A percentile compares a stretch with the other conserved stretches of the same genome.
These are phyloP conservation scores for Autographa gamma DNA, from an alignment of 2,888 invertebrate genomes.

Conservation along the genomic window DNA sequence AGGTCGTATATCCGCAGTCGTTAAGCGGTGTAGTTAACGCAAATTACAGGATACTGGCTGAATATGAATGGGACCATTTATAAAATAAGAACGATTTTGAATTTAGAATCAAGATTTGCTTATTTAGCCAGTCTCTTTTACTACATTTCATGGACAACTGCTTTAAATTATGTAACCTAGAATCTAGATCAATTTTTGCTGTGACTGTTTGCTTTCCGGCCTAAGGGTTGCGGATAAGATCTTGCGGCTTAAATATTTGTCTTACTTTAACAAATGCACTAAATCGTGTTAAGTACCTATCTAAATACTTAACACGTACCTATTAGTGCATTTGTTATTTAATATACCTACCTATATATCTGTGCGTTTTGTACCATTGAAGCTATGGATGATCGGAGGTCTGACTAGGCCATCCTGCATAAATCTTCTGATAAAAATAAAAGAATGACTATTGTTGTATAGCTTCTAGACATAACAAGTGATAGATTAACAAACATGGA, in stretches of 20 bases:
- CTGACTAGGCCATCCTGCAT: too few species aligned
- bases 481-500: too few species aligned
- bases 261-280: background rate
- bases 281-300: too few species aligned
- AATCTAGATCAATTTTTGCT: background rate
- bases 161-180: background rate
- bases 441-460: too few species aligned
- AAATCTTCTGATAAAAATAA: too few species aligned
- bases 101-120: conserved; percentile 13
- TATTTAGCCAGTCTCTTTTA: conserved; percentile 17
- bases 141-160: background rate
- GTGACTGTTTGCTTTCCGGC: background rate
- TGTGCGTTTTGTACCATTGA: too few species aligned
- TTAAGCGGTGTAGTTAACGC: conserved; percentile 18
- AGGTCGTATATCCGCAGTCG: conserved; percentile 39
- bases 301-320: too few species aligned
- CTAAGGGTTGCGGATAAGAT: background rate
- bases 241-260: background rate
- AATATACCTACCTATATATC: too few species aligned
- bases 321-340: too few species aligned
- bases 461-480: too few species aligned
- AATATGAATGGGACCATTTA: conserved; percentile 26
- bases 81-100: conserved; percentile 32
- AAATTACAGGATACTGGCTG: conserved; percentile 26
- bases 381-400: too few species aligned